Conservation (phyloP, 2,113 vertebrate genomes). For the Toxostoma redivivum region DNA sequence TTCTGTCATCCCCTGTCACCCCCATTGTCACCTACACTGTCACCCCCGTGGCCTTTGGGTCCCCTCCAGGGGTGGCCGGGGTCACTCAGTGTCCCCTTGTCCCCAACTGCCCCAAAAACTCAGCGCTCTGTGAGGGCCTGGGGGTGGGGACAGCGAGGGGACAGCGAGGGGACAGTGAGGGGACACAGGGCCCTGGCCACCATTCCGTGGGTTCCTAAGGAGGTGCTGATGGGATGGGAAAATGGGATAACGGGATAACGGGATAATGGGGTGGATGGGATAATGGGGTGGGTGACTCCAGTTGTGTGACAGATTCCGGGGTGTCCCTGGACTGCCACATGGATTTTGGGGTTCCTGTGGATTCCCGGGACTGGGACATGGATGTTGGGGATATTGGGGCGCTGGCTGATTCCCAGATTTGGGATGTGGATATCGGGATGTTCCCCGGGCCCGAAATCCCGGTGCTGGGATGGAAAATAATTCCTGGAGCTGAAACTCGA, state of each 20-base stretch:
- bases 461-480: neutral
- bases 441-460: neutral
- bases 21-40: neutral
- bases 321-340: neutral
- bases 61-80: neutral
- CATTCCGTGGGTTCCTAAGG: too few species aligned
- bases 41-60: too few species aligned
- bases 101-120: neutral
- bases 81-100: neutral
- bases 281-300: neutral
- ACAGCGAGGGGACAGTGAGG: neutral
- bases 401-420: neutral
- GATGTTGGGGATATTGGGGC: accelerated
- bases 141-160: neutral
- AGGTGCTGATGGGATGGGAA: too few species aligned
- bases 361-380: neutral
- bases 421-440: neutral
- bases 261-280: neutral
- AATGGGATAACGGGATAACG: too few species aligned
- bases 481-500: neutral
- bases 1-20: neutral
- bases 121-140: neutral
- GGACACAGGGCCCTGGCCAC: neutral
- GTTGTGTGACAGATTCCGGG: neutral
- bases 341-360: neutral